These are phyloP conservation scores for Salvelinus alpinus DNA, from an alignment of 2,113 vertebrate genomes.

Conservation along the genomic window DNA sequence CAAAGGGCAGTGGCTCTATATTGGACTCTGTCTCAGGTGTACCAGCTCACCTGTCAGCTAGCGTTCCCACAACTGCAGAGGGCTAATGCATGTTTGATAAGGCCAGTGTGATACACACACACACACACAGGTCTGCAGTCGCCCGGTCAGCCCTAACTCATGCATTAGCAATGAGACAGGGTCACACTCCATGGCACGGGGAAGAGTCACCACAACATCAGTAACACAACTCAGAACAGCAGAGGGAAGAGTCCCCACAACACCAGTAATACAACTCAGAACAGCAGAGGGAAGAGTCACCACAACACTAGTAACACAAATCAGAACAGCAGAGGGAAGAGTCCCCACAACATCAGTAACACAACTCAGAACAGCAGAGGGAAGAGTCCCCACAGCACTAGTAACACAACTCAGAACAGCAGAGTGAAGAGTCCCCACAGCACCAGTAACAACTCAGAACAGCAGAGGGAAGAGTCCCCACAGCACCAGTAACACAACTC, in stretches of 20 bases:
- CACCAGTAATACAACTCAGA: not conserved
- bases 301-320: not conserved
- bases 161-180: not conserved
- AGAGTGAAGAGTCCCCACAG: not conserved
- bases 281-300: not conserved
- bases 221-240: not conserved
- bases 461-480: not conserved
- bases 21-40: not conserved
- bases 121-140: not conserved
- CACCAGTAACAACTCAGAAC: not conserved
- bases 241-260: not conserved
- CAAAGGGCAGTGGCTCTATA: not conserved
- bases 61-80: not conserved
- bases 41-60: not conserved
- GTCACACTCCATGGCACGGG: not conserved
- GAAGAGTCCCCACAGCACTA: no score
- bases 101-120: not conserved
- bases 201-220: not conserved
- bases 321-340: not conserved
- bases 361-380: not conserved
- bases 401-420: not conserved
- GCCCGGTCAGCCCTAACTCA: not conserved
- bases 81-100: constrained; percentile 3
- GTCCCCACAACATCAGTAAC: not conserved
- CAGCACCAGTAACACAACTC: not conserved